Conservation (phyloP, 2,888 invertebrate genomes). For the Orchesellides sinensis region DNA sequence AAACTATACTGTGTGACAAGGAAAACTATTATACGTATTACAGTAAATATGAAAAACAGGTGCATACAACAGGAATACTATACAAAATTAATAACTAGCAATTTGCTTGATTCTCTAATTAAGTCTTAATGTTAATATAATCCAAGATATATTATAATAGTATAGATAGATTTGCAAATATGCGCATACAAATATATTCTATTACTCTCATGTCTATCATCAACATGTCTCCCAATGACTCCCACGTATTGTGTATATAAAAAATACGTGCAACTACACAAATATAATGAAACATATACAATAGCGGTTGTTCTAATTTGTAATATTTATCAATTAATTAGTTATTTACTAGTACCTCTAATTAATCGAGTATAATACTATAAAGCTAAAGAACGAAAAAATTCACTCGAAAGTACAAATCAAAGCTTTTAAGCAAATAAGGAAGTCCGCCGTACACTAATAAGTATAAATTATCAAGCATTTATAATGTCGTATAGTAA, state of each 20-base stretch:
- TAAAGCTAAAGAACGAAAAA: slow-evolving; percentile 53
- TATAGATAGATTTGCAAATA: not conserved
- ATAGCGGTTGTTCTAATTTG: not conserved
- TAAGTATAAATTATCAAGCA: too few species aligned
- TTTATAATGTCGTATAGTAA: too few species aligned
- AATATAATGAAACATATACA: not conserved
- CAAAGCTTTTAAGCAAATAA: slow-evolving; percentile 72
- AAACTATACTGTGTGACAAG: not conserved
- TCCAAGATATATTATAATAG: too few species aligned
- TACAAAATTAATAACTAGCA: too few species aligned
- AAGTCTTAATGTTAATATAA: too few species aligned
- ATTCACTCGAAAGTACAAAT: slow-evolving; percentile 72
- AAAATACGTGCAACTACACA: not conserved
- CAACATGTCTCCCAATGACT: not conserved
- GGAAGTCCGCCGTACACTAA: slow-evolving; percentile 53
- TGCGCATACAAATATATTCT: slow-evolving; percentile 1
- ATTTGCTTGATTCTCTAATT: too few species aligned
- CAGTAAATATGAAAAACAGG: not conserved
- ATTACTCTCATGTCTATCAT: not conserved
- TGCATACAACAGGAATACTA: not conserved
- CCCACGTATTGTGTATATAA: too few species aligned
- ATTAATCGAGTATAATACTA: too few species aligned
- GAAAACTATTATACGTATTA: not conserved
- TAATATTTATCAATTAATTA: not conserved
- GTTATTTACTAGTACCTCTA: not conserved